Percentiles rank a stretch among this genome's conserved stretches.
Evolutionary conservation across 2,797 vertebrate species (phyloP).

Genomic region (Schizopygopsis pylzovi): DNA sequence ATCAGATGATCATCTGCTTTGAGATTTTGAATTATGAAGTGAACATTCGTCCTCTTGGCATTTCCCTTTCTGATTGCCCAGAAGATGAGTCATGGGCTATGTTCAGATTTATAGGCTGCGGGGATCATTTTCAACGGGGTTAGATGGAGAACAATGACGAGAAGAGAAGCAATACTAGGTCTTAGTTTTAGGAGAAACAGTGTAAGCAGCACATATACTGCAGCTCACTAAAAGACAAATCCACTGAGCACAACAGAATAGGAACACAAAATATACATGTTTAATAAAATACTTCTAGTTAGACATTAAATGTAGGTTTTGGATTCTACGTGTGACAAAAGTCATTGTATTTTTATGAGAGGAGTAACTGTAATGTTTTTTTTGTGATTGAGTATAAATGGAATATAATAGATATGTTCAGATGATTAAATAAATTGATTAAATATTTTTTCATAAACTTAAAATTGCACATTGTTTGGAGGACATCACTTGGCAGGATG

Average conservation of each 20-base stretch:
- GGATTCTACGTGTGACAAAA: neutral
- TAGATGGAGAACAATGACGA: neutral
- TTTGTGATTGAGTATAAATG: neutral
- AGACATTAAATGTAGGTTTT: neutral
- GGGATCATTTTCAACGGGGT: neutral
- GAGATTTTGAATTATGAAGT: constrained; percentile 26
- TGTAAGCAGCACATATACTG: neutral
- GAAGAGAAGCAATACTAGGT: neutral
- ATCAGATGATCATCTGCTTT: constrained; percentile 27
- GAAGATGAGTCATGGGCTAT: neutral
- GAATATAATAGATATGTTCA: neutral
- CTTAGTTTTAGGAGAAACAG: neutral
- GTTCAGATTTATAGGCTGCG: constrained; percentile 1
- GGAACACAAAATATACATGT: neutral
- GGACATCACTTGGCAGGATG: neutral
- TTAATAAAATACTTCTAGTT: neutral
- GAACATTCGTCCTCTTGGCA: constrained; percentile 9
- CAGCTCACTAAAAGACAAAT: neutral
- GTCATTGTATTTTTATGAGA: neutral
- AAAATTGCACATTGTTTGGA: neutral
- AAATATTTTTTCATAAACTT: neutral
- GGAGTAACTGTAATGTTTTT: neutral
- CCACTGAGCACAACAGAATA: neutral
- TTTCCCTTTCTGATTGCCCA: constrained; percentile 7
- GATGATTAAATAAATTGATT: neutral